Conservation (phyloP, 2,113 vertebrate genomes). For the Otolemur garnettii region DNA sequence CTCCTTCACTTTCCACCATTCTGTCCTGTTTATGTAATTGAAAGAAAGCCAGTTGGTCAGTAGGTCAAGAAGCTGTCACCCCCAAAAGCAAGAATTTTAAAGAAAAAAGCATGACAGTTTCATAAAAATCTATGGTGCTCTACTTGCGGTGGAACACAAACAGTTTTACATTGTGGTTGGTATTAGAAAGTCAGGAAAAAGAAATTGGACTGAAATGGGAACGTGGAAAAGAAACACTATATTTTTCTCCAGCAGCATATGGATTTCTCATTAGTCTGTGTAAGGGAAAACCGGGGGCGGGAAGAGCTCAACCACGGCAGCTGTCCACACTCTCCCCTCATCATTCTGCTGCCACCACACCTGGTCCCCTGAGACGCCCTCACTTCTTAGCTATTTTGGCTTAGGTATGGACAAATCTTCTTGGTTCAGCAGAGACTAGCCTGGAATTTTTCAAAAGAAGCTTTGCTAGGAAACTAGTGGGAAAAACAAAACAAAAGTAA, state of each 20-base stretch:
- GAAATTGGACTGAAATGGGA: conserved; percentile 45
- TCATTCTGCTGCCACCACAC: conserved; percentile 74
- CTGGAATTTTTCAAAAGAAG: conserved; percentile 76
- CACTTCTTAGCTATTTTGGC: conserved; percentile 78
- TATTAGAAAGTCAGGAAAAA: conserved; percentile 42
- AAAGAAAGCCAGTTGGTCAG: conserved; percentile 74
- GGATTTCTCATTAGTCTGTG: conserved; percentile 79
- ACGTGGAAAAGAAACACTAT: conserved; percentile 42
- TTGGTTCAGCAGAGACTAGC: conserved; percentile 65
- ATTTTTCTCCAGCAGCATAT: conserved; percentile 64
- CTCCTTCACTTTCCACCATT: conserved; percentile 57
- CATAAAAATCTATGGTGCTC: background rate
- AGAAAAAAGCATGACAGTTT: background rate
- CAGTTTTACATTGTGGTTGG: background rate
- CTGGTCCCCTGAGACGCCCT: conserved; percentile 76
- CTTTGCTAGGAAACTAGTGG: conserved; percentile 76
- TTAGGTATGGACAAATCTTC: conserved; percentile 73
- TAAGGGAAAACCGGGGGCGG: conserved; percentile 72
- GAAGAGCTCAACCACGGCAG: conserved; percentile 43
- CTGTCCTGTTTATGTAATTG: conserved; percentile 67
- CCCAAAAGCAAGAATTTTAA: conserved; percentile 50
- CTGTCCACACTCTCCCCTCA: conserved; percentile 66
- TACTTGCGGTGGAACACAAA: background rate
- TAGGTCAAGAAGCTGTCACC: conserved; percentile 72
- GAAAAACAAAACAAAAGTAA: conserved; percentile 71